phyloP scores from a whole-genome alignment of 2,113 vertebrate genomes.

The Telmatochromis sp. region DNA sequence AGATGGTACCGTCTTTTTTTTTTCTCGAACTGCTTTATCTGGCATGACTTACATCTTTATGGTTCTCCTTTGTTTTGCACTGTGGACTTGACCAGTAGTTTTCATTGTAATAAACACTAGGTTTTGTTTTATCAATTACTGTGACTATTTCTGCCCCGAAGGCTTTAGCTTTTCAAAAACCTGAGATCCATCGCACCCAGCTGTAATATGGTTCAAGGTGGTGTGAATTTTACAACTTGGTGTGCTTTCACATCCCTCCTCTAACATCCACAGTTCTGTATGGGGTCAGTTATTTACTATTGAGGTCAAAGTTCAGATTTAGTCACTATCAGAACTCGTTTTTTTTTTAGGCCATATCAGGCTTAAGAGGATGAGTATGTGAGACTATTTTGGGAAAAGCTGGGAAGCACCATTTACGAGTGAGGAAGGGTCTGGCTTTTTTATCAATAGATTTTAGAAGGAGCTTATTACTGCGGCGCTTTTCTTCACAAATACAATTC shows the following conservation, averaged over 20 bases:
- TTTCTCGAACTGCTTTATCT: background rate
- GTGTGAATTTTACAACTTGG: background rate
- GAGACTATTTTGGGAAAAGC: background rate
- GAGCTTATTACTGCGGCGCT: background rate
- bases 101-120: background rate
- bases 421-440: background rate
- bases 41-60: background rate
- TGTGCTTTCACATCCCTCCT: background rate
- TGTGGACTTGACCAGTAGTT: background rate
- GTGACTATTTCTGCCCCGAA: background rate
- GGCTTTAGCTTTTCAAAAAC: background rate
- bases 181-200: background rate
- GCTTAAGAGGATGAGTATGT: background rate
- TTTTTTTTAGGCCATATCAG: background rate
- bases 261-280: background rate
- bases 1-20: conserved; percentile 20
- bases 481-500: background rate
- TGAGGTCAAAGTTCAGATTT: conserved; percentile 35
- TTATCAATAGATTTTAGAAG: background rate
- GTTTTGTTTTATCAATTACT: background rate
- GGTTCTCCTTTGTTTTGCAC: background rate
- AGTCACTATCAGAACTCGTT: conserved; percentile 3
- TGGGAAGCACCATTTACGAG: background rate
- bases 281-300: conserved; percentile 5
- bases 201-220: background rate